phyloP scores from a whole-genome alignment of 2,113 vertebrate genomes.

The Chaetorhynchus papuensis region DNA sequence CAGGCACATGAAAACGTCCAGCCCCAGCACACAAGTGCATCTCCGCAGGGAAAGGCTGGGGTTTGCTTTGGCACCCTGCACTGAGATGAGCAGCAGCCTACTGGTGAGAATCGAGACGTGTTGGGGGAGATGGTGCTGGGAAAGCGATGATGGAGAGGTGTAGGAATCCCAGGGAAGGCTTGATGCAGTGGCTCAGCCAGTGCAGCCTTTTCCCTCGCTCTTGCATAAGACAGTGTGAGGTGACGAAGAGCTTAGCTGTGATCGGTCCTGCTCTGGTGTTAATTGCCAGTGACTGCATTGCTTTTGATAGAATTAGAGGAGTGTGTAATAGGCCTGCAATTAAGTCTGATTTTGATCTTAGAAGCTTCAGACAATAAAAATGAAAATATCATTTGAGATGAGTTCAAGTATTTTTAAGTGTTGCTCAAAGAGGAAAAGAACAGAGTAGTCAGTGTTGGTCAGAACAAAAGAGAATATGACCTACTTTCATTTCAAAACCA shows the following conservation, averaged over 20 bases:
- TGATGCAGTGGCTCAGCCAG: accelerated
- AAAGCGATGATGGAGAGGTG: neutral
- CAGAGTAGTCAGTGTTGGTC: neutral
- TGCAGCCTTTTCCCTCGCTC: neutral
- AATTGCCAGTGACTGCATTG: neutral
- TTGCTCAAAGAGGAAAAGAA: neutral
- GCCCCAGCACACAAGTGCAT: neutral
- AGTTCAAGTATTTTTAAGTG: neutral
- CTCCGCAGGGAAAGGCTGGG: neutral
- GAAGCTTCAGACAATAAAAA: conserved; percentile 6
- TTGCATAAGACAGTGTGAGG: neutral
- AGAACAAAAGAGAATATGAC: neutral
- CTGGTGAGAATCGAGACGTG: neutral
- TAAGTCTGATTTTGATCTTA: conserved; percentile 43
- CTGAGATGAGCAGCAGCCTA: neutral
- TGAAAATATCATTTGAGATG: neutral
- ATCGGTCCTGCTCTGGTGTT: neutral
- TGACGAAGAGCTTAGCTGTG: neutral
- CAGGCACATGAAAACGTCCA: neutral
- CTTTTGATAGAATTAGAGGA: conserved; percentile 1
- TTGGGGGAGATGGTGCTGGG: neutral
- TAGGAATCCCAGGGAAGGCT: conserved; percentile 38
- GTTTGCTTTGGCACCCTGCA: neutral
- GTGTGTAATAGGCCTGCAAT: neutral
- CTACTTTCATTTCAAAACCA: neutral